Evolutionary conservation across 2,113 vertebrate genomes (phyloP).

Genomic region (Dasyurus viverrinus): DNA sequence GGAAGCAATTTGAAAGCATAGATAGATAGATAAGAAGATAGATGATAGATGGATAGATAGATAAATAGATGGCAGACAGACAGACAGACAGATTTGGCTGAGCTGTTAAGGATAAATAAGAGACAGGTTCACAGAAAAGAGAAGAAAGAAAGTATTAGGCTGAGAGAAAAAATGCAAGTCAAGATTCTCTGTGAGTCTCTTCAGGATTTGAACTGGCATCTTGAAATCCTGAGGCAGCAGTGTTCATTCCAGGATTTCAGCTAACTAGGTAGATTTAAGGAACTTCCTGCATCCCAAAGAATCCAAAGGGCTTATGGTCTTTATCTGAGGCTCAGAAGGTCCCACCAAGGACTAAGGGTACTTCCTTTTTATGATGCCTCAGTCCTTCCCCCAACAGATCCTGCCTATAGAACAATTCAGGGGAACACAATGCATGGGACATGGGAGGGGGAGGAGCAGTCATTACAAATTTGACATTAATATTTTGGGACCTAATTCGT

Average conservation of each 20-base stretch:
- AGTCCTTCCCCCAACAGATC: background rate
- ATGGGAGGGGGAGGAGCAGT: background rate
- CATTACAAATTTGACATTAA: constrained; percentile 46
- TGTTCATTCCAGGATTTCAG: background rate
- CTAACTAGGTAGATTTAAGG: background rate
- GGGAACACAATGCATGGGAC: background rate
- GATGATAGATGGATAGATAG: no score
- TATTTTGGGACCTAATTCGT: constrained; percentile 61
- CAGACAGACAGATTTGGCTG: no score
- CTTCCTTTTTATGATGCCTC: background rate
- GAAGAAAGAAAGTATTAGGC: background rate
- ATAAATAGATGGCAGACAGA: no score
- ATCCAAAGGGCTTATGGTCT: background rate
- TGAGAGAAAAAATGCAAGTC: background rate
- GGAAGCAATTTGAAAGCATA: background rate
- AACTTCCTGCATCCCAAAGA: background rate
- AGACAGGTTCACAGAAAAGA: background rate
- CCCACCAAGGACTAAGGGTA: background rate
- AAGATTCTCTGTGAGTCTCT: background rate
- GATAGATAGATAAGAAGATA: background rate
- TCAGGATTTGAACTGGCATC: background rate
- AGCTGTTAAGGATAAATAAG: background rate
- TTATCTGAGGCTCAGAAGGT: background rate
- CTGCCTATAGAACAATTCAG: background rate
- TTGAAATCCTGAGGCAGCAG: background rate